These are phyloP conservation scores for Dinoponera quadriceps DNA, from an alignment of 1,140 invertebrate species.

Conservation along the genomic window DNA sequence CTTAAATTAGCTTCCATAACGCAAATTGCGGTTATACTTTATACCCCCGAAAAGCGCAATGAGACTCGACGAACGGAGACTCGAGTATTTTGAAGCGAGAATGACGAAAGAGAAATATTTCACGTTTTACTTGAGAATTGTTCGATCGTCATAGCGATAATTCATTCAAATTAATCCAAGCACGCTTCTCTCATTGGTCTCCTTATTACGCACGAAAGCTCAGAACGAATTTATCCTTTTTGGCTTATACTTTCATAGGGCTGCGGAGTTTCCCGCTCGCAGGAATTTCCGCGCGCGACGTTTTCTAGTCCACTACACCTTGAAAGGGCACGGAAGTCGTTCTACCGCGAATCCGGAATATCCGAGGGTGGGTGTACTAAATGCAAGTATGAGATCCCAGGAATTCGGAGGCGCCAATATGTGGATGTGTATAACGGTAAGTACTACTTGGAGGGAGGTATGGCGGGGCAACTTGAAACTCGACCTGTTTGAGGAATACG, in stretches of 20 bases:
- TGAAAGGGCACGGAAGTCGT: neutral
- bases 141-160: neutral
- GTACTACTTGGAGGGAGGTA: conserved; percentile 18
- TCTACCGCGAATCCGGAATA: conserved; percentile 8
- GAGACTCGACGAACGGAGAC: neutral
- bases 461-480: neutral
- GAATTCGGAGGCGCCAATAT: conserved; percentile 23
- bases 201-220: neutral
- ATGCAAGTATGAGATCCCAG: conserved; percentile 8
- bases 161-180: neutral
- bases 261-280: neutral
- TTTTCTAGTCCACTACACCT: conserved; percentile 9
- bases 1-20: conserved; percentile 50
- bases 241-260: neutral
- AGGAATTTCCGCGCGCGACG: neutral
- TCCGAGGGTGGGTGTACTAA: neutral
- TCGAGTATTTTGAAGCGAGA: neutral
- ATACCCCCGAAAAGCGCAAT: neutral
- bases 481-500: conserved; percentile 36
- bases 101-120: neutral
- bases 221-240: neutral
- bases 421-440: conserved; percentile 23
- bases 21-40: conserved; percentile 4
- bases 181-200: neutral
- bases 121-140: neutral